These are phyloP conservation scores for Microchrysa polita DNA, from an alignment of 2,888 invertebrate species.

Conservation along the genomic window DNA sequence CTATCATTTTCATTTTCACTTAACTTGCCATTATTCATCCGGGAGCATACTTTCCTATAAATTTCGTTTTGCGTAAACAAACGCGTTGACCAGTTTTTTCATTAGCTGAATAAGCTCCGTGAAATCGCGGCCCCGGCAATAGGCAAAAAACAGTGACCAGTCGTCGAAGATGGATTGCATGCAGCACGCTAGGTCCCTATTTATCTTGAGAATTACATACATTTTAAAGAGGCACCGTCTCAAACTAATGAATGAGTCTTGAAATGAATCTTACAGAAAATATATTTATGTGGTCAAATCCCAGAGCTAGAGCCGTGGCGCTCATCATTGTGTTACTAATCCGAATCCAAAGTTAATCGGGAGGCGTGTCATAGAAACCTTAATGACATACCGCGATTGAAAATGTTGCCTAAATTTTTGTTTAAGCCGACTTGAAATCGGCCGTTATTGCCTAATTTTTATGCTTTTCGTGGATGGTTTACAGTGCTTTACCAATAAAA, in stretches of 20 bases:
- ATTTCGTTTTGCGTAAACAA: slow-evolving; percentile 9
- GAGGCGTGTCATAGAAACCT: slow-evolving; percentile 23
- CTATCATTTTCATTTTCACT: slow-evolving; percentile 3
- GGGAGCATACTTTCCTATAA: background rate
- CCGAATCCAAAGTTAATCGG: slow-evolving; percentile 34
- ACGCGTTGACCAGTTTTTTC: slow-evolving; percentile 16
- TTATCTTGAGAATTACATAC: slow-evolving; percentile 32
- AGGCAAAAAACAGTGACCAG: slow-evolving; percentile 20
- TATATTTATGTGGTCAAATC: background rate
- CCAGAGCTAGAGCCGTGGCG: background rate
- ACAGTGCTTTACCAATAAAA: background rate
- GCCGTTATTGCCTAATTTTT: background rate
- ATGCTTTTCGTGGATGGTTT: background rate
- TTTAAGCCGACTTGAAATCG: background rate
- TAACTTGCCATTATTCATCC: too few relatives aligned
- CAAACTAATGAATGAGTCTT: slow-evolving; percentile 20
- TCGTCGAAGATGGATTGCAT: slow-evolving; percentile 30
- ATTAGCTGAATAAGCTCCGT: slow-evolving; percentile 12
- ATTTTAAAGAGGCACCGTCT: slow-evolving; percentile 38
- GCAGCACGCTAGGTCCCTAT: slow-evolving; percentile 40
- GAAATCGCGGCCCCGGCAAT: slow-evolving; percentile 1
- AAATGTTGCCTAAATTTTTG: slow-evolving; percentile 1
- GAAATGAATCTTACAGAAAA: slow-evolving; percentile 6
- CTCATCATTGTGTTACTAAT: slow-evolving; percentile 25
- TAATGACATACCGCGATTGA: slow-evolving; percentile 36